Percentiles rank a stretch among this genome's conserved stretches.
These are phyloP conservation scores for Coelopa frigida DNA, from an alignment of 1,140 invertebrate species.

Conservation along the genomic window DNA sequence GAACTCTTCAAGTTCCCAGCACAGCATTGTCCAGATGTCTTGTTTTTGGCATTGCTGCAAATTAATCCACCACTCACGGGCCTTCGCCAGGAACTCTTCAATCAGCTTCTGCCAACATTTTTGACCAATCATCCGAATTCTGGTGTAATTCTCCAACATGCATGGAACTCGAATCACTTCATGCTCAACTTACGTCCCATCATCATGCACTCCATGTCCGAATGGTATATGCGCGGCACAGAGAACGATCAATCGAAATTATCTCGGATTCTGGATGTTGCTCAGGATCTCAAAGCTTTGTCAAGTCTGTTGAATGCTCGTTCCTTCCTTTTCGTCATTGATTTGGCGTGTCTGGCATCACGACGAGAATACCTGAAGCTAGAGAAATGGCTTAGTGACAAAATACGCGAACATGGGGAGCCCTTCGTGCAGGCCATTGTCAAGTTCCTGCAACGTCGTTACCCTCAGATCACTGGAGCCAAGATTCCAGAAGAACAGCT, in stretches of 20 bases:
- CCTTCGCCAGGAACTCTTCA: slow-evolving; percentile 76
- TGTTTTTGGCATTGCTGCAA: slow-evolving; percentile 81
- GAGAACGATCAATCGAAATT: slow-evolving; percentile 89
- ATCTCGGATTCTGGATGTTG: slow-evolving; percentile 91
- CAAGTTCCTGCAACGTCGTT: slow-evolving; percentile 77
- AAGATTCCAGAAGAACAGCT: slow-evolving; percentile 66
- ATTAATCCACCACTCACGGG: slow-evolving; percentile 67
- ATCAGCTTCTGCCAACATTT: slow-evolving; percentile 82
- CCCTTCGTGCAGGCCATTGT: slow-evolving; percentile 76
- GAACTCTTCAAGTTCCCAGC: slow-evolving; percentile 90
- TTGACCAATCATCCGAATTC: slow-evolving; percentile 91
- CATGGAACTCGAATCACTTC: slow-evolving; percentile 76
- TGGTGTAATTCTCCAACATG: slow-evolving; percentile 85
- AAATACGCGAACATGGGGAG: slow-evolving; percentile 92
- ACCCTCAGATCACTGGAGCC: slow-evolving; percentile 74
- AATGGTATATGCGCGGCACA: slow-evolving; percentile 82
- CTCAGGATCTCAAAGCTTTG: slow-evolving; percentile 93
- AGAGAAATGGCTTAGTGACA: slow-evolving; percentile 97
- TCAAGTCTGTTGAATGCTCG: slow-evolving; percentile 88
- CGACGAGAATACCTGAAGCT: slow-evolving; percentile 93
- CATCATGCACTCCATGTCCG: slow-evolving; percentile 94
- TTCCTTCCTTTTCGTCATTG: slow-evolving; percentile 93
- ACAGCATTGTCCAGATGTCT: slow-evolving; percentile 87
- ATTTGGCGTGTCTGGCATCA: slow-evolving; percentile 93
- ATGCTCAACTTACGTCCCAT: slow-evolving; percentile 62